Percentiles rank a stretch among this genome's conserved stretches.
Conservation (phyloP, 1,140 invertebrate genomes). For the Drosophila grimshawi region DNA sequence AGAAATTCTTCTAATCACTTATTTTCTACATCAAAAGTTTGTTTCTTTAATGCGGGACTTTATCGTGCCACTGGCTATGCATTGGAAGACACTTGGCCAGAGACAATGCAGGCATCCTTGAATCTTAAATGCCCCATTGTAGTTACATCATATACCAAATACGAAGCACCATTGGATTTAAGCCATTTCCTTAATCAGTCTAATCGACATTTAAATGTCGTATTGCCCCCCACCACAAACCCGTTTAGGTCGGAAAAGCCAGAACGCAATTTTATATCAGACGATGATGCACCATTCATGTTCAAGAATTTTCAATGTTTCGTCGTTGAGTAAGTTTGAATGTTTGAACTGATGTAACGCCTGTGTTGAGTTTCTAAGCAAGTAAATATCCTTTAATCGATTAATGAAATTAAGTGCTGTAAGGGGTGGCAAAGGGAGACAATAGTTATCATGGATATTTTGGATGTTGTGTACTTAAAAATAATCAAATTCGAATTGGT, state of each 20-base stretch:
- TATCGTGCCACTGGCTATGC: constrained; percentile 88
- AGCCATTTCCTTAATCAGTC: constrained; percentile 84
- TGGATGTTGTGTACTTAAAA: not conserved
- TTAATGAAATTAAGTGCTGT: constrained; percentile 4
- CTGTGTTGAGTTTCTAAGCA: not conserved
- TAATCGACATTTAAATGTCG: constrained; percentile 84
- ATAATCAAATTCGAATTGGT: not conserved
- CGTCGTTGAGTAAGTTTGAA: constrained; percentile 74
- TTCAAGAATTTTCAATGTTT: constrained; percentile 90
- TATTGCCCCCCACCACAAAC: constrained; percentile 86
- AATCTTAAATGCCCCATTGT: constrained; percentile 86
- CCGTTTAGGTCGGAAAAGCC: constrained; percentile 88
- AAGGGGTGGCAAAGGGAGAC: not conserved
- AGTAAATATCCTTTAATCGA: constrained; percentile 4
- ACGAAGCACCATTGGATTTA: constrained; percentile 88
- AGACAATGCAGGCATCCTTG: constrained; percentile 86
- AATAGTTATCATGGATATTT: not conserved
- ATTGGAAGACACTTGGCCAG: constrained; percentile 88
- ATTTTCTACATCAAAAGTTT: constrained; percentile 84
- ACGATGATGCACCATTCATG: constrained; percentile 88
- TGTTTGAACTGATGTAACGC: not conserved
- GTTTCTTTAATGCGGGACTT: constrained; percentile 90
- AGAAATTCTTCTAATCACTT: not conserved
- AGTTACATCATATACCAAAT: constrained; percentile 88
- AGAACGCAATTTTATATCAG: constrained; percentile 90